Evolutionary conservation across 2,797 vertebrate genomes (phyloP).

Genomic region (Pseudochromis fuscus): DNA sequence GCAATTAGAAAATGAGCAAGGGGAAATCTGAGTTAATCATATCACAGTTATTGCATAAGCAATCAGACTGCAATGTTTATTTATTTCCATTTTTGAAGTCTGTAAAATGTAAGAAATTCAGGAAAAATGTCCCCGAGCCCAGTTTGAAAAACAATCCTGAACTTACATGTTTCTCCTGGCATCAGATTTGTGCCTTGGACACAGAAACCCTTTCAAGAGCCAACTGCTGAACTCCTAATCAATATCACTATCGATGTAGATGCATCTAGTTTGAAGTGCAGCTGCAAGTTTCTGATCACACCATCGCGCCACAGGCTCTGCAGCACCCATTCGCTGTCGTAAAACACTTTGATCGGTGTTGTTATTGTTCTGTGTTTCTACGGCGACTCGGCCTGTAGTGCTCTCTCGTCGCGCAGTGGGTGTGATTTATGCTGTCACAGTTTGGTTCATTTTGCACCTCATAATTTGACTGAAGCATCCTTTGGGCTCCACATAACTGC

Average conservation of each 20-base stretch:
- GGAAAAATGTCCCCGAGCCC: neutral
- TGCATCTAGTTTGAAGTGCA: slow-evolving; percentile 29
- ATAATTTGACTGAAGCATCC: slow-evolving; percentile 49
- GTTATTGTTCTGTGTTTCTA: slow-evolving; percentile 44
- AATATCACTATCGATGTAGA: slow-evolving; percentile 31
- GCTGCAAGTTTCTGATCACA: slow-evolving; percentile 40
- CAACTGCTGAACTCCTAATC: slow-evolving; percentile 28
- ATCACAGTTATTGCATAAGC: neutral
- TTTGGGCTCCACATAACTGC: slow-evolving; percentile 31
- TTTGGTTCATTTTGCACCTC: slow-evolving; percentile 58
- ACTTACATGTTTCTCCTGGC: neutral
- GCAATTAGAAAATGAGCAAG: neutral
- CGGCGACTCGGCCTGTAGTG: slow-evolving; percentile 28
- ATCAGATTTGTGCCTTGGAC: slow-evolving; percentile 23
- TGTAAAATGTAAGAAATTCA: neutral
- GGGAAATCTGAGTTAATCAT: neutral
- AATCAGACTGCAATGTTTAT: neutral
- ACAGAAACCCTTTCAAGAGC: slow-evolving; percentile 2
- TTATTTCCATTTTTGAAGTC: neutral
- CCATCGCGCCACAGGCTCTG: slow-evolving; percentile 25
- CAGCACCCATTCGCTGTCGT: slow-evolving; percentile 22
- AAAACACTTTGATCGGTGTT: slow-evolving; percentile 48
- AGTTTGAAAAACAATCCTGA: too few species aligned
- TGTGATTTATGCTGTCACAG: slow-evolving; percentile 52
- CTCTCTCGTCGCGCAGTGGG: slow-evolving; percentile 5